Conservation (phyloP, 2,113 vertebrate species). For the Hystrix brachyura region DNA sequence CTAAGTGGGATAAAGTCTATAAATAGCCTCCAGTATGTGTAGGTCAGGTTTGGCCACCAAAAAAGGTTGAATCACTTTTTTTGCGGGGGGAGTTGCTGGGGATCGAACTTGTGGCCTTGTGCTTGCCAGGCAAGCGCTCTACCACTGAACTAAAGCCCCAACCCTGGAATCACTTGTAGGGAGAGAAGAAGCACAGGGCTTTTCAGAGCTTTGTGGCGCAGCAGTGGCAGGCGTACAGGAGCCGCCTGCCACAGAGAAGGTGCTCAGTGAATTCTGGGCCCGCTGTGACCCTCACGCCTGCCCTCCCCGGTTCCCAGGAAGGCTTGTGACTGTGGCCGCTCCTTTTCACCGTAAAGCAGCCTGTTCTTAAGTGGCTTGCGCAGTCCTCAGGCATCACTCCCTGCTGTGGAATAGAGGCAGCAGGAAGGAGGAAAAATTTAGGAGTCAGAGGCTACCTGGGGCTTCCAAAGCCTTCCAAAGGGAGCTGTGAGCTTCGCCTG, state of each 20-base stretch:
- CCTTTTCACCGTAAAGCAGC: neutral
- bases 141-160: no score
- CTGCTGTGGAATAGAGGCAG: neutral
- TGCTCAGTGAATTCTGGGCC: neutral
- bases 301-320: neutral
- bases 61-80: neutral
- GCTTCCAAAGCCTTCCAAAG: neutral
- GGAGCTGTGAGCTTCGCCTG: neutral
- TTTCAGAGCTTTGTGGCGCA: neutral
- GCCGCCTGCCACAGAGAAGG: neutral
- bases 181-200: neutral
- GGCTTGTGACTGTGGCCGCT: neutral
- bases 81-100: no score
- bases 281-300: fast-evolving
- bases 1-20: neutral
- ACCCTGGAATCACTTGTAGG: neutral
- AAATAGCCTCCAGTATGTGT: neutral
- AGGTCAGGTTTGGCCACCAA: neutral
- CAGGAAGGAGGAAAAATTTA: neutral
- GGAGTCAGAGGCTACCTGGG: neutral
- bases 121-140: no score
- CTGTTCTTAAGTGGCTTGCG: neutral
- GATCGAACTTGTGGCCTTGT: no score
- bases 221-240: neutral
- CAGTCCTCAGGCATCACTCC: neutral